Percentiles rank a stretch among this genome's conserved stretches.
Evolutionary conservation across 2,888 invertebrate genomes (phyloP).

Genomic region (Lasioglossum oenotherae): DNA sequence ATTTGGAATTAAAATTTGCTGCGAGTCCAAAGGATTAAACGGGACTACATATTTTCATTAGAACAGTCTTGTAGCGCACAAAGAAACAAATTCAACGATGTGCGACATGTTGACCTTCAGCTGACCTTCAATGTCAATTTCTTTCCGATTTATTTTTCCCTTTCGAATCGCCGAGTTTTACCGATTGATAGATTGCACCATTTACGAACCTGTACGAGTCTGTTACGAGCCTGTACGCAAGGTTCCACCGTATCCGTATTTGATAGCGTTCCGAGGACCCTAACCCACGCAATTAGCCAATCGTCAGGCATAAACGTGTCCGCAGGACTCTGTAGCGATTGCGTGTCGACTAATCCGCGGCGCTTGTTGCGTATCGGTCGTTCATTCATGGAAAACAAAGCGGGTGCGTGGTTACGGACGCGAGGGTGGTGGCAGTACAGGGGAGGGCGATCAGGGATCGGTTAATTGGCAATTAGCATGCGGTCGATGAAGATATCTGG

Average conservation of each 20-base stretch:
- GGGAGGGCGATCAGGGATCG: constrained; percentile 56
- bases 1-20: too few species aligned
- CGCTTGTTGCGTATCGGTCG: constrained; percentile 7
- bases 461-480: constrained; percentile 77
- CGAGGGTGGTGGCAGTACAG: constrained; percentile 21
- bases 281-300: constrained; percentile 1
- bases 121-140: too few species aligned
- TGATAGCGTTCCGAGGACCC: neutral
- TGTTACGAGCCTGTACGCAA: neutral
- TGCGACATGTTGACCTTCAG: too few species aligned
- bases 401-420: neutral
- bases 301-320: neutral
- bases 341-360: neutral
- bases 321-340: neutral
- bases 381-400: neutral
- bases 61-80: too few species aligned
- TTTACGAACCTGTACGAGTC: neutral
- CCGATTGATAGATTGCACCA: neutral
- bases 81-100: too few species aligned
- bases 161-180: neutral
- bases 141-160: neutral
- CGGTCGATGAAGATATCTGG: constrained; percentile 76
- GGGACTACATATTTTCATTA: too few species aligned
- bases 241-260: neutral
- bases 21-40: too few species aligned